Evolutionary conservation across 2,888 invertebrate species (phyloP).

Genomic region (Minunthozetes semirufus): DNA sequence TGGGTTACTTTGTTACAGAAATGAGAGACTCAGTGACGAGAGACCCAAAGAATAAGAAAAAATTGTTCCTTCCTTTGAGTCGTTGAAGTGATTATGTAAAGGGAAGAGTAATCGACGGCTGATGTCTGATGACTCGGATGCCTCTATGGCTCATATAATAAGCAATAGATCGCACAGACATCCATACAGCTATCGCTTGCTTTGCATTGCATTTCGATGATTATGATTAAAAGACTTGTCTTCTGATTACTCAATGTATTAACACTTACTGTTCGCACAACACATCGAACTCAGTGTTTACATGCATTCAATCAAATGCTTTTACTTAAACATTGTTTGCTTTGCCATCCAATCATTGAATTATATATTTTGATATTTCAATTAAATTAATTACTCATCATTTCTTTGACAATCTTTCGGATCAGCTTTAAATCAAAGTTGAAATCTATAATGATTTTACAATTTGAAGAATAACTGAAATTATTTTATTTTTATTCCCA

Average conservation of each 20-base stretch:
- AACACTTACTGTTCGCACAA: constrained; percentile 24
- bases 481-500: no score
- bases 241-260: constrained; percentile 28
- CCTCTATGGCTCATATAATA: not conserved
- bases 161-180: not conserved
- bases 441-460: no score
- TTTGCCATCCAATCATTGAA: not conserved
- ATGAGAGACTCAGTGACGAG: constrained; percentile 8
- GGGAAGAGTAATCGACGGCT: constrained; percentile 28
- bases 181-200: not conserved
- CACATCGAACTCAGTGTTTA: constrained; percentile 25
- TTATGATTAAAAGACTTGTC: constrained; percentile 29
- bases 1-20: constrained; percentile 23
- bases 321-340: constrained; percentile 24
- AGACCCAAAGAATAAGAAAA: constrained; percentile 15
- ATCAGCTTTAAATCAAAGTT: no score
- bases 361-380: not conserved
- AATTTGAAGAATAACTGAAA: no score
- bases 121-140: constrained; percentile 8
- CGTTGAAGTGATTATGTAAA: constrained; percentile 2
- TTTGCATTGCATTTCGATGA: constrained; percentile 28
- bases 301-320: constrained; percentile 23
- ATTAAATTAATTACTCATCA: not conserved
- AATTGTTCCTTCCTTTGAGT: not conserved
- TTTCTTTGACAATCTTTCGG: no score